A percentile compares a stretch with the other conserved stretches of the same genome.
phyloP scores from a whole-genome alignment of 2,113 vertebrate genomes.

The Pseudorectes ferrugineus region DNA sequence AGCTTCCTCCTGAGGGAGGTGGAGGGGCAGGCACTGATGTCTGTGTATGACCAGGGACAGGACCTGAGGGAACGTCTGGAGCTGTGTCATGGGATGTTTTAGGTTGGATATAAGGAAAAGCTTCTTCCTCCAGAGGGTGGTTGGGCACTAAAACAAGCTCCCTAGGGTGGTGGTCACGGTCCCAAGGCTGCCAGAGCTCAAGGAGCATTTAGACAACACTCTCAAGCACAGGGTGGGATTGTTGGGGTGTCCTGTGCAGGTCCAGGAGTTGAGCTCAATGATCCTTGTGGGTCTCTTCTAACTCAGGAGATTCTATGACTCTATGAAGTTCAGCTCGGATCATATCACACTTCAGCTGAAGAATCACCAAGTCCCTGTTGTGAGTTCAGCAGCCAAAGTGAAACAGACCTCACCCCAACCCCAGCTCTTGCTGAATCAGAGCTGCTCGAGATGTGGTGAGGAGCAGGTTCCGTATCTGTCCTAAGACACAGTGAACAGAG shows the following conservation, averaged over 20 bases:
- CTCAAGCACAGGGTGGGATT: not conserved
- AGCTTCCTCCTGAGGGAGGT: not conserved
- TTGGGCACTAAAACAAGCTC: not conserved
- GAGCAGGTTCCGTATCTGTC: accelerated
- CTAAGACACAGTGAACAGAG: not conserved
- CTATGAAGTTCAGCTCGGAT: accelerated
- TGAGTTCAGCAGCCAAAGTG: not conserved
- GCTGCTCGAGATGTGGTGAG: accelerated
- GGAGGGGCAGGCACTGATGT: not conserved
- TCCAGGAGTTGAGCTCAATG: not conserved
- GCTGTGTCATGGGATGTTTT: not conserved
- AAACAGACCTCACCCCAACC: not conserved
- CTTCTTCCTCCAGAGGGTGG: not conserved
- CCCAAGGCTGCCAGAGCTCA: not conserved
- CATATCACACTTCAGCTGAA: accelerated
- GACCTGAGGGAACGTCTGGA: not conserved
- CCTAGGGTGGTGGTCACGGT: not conserved
- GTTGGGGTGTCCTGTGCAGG: not conserved
- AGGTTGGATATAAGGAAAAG: not conserved
- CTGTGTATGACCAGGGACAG: not conserved
- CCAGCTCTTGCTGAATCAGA: not conserved
- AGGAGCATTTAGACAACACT: not conserved
- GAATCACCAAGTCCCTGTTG: not conserved
- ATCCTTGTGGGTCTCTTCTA: not conserved
- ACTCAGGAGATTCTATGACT: not conserved